phyloP scores from a whole-genome alignment of 2,888 invertebrate species.

The Papilio elwesi region DNA sequence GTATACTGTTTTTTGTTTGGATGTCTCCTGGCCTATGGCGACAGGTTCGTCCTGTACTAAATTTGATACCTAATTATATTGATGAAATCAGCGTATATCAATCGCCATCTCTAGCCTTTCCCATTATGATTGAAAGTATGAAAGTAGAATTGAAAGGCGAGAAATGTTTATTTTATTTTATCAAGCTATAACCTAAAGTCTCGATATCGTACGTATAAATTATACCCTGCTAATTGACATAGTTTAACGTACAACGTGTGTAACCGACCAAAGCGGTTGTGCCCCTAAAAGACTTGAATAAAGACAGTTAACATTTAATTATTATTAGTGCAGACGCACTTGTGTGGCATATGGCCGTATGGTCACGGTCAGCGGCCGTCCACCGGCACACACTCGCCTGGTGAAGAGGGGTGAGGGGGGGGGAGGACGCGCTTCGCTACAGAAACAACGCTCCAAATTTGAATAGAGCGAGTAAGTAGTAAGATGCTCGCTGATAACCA shows the following conservation, averaged over 20 bases:
- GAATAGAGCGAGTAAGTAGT: conserved; percentile 39
- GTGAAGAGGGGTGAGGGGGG: conserved; percentile 12
- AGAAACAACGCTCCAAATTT: conserved; percentile 49
- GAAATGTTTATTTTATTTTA: too few species aligned
- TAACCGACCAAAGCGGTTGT: conserved; percentile 24
- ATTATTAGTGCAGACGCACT: conserved; percentile 29
- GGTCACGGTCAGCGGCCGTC: conserved; percentile 58
- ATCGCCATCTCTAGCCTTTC: too few species aligned
- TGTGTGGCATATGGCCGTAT: conserved; percentile 50
- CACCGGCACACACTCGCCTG: conserved; percentile 48
- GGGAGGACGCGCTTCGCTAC: conserved; percentile 49
- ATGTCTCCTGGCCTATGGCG: too few species aligned
- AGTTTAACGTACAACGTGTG: conserved; percentile 6
- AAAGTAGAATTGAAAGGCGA: too few species aligned
- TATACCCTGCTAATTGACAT: conserved; percentile 10
- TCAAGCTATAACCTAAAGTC: too few species aligned
- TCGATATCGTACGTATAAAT: too few species aligned
- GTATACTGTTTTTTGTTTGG: too few species aligned
- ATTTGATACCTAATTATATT: too few species aligned
- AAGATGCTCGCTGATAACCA: conserved; percentile 12
- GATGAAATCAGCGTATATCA: too few species aligned
- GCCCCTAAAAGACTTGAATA: conserved; percentile 5
- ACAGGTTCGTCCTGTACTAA: too few species aligned
- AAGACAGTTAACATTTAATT: conserved; percentile 34
- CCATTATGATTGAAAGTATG: too few species aligned